A percentile compares a stretch with the other conserved stretches of the same genome.
These are phyloP conservation scores for Nezara viridula DNA, from an alignment of 2,888 invertebrate species.

Conservation along the genomic window DNA sequence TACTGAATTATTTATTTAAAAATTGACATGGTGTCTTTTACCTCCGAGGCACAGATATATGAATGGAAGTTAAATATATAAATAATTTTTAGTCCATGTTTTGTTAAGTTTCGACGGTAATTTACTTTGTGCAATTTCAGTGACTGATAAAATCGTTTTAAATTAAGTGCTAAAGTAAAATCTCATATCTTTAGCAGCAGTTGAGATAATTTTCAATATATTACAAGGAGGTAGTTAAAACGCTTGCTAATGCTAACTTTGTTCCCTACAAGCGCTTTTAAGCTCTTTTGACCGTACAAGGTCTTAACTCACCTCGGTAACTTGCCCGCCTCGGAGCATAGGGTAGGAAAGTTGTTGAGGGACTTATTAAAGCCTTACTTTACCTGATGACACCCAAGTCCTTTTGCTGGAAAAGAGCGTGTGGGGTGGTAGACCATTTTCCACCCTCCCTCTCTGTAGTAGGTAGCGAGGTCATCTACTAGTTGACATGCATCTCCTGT, in stretches of 20 bases:
- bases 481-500: too few relatives aligned
- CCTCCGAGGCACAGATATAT: too few relatives aligned
- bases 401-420: not conserved
- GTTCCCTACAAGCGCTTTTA: not conserved
- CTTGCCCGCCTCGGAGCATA: not conserved
- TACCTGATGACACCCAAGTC: not conserved
- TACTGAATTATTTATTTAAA: too few relatives aligned
- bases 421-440: not conserved
- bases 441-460: not conserved
- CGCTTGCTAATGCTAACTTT: not conserved
- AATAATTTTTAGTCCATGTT: too few relatives aligned
- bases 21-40: too few relatives aligned
- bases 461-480: not conserved
- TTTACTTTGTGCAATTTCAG: too few relatives aligned
- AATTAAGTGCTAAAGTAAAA: too few relatives aligned
- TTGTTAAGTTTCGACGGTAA: too few relatives aligned
- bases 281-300: conserved; percentile 9
- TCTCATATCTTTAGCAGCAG: too few relatives aligned
- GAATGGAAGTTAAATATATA: too few relatives aligned
- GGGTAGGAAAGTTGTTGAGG: not conserved
- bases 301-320: not conserved
- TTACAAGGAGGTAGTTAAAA: not conserved
- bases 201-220: not conserved
- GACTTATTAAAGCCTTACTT: not conserved
- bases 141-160: too few relatives aligned